phyloP scores from a whole-genome alignment of 2,888 invertebrate genomes.

The Blomia tropicalis region DNA sequence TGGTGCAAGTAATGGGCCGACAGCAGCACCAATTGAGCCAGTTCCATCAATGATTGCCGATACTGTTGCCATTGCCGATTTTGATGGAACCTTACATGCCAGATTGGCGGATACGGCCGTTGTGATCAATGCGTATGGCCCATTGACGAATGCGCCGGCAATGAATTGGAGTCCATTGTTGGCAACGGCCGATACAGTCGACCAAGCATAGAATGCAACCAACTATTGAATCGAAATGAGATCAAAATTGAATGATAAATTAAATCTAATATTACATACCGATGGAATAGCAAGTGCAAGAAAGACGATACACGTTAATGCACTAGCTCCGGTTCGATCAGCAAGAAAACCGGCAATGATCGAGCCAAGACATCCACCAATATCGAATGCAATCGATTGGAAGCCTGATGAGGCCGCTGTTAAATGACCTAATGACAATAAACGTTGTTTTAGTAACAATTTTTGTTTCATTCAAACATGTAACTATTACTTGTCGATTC shows the following conservation, averaged over 20 bases:
- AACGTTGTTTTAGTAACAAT: too few species aligned
- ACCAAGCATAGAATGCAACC: slow-evolving; percentile 29
- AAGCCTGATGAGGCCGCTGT: slow-evolving; percentile 40
- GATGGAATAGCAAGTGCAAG: slow-evolving; percentile 61
- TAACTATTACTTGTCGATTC: slow-evolving; percentile 55
- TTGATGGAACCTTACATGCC: slow-evolving; percentile 14
- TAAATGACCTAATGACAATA: slow-evolving; percentile 42
- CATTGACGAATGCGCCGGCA: slow-evolving; percentile 50
- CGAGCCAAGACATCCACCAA: slow-evolving; percentile 78
- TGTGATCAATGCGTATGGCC: slow-evolving; percentile 87
- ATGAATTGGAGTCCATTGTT: slow-evolving; percentile 34
- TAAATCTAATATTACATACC: slow-evolving; percentile 41
- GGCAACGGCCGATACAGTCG: slow-evolving; percentile 10
- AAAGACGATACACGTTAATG: slow-evolving; percentile 66
- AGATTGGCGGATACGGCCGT: slow-evolving; percentile 89
- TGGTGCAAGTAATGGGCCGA: slow-evolving; percentile 78
- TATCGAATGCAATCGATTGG: slow-evolving; percentile 39
- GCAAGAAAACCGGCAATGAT: slow-evolving; percentile 69
- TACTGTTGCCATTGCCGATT: slow-evolving; percentile 74
- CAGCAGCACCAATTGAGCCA: slow-evolving; percentile 75
- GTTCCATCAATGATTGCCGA: slow-evolving; percentile 94
- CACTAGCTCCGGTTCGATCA: slow-evolving; percentile 65
- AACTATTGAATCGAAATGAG: slow-evolving; percentile 25
- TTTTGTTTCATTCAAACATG: neutral
- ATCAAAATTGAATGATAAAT: neutral